A percentile compares a stretch with the other conserved stretches of the same genome.
Conservation (phyloP, 2,888 invertebrate genomes). For the Tachystola acroxantha region DNA sequence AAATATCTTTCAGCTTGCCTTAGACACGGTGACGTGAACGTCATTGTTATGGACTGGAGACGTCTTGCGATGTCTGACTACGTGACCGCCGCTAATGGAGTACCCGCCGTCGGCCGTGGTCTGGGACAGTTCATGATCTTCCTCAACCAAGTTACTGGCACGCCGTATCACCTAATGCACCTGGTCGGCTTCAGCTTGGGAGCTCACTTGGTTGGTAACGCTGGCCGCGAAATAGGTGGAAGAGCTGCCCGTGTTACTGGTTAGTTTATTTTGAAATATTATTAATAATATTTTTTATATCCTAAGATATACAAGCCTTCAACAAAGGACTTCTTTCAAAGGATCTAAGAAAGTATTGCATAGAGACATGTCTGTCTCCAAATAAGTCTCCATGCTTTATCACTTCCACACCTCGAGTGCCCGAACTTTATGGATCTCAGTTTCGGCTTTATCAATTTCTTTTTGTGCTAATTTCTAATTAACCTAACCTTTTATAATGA, state of each 20-base stretch:
- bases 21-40: slow-evolving; percentile 33
- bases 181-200: slow-evolving; percentile 62
- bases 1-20: slow-evolving; percentile 31
- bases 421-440: too few relatives aligned
- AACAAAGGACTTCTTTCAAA: too few relatives aligned
- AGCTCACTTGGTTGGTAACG: slow-evolving; percentile 52
- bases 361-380: too few relatives aligned
- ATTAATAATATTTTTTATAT: too few relatives aligned
- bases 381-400: too few relatives aligned
- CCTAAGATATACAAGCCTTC: too few relatives aligned
- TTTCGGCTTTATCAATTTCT: too few relatives aligned
- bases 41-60: slow-evolving; percentile 53
- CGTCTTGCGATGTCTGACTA: slow-evolving; percentile 31
- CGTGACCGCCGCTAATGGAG: slow-evolving; percentile 33
- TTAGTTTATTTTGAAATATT: slow-evolving; percentile 13
- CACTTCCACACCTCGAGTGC: too few relatives aligned
- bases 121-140: slow-evolving; percentile 48
- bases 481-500: too few relatives aligned
- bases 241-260: slow-evolving; percentile 44
- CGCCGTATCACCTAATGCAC: slow-evolving; percentile 37
- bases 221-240: slow-evolving; percentile 39
- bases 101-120: slow-evolving; percentile 41
- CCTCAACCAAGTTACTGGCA: slow-evolving; percentile 31
- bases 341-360: too few relatives aligned
- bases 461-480: too few relatives aligned